Percentiles rank a stretch among this genome's conserved stretches.
Conservation (phyloP, 2,888 invertebrate species). For the Tricholauxania praeusta region DNA sequence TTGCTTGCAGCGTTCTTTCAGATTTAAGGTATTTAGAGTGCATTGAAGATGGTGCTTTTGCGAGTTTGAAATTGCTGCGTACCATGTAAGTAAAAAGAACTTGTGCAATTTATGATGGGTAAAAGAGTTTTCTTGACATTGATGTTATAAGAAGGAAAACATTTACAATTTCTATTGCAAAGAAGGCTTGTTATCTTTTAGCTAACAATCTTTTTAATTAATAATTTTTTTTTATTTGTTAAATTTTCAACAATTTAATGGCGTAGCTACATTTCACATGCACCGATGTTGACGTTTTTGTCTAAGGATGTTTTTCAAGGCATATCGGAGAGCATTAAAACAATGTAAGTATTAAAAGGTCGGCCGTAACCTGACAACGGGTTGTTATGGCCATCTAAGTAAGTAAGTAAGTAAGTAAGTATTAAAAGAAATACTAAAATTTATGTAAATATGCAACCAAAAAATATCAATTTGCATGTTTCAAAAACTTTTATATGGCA, state of each 20-base stretch:
- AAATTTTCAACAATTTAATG: constrained; percentile 51
- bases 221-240: not conserved
- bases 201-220: not conserved
- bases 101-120: too few species aligned
- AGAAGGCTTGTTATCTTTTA: too few species aligned
- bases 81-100: constrained; percentile 56
- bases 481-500: too few species aligned
- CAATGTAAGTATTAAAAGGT: constrained; percentile 71
- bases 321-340: constrained; percentile 69
- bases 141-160: not conserved
- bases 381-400: too few species aligned
- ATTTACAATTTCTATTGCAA: not conserved
- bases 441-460: too few species aligned
- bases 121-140: too few species aligned
- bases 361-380: too few species aligned
- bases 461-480: too few species aligned
- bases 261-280: constrained; percentile 76
- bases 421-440: constrained; percentile 6
- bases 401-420: too few species aligned
- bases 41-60: constrained; percentile 65
- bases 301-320: constrained; percentile 64
- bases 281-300: constrained; percentile 72
- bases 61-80: constrained; percentile 56
- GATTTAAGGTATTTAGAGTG: constrained; percentile 61
- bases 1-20: constrained; percentile 54